A percentile compares a stretch with the other conserved stretches of the same genome.
Evolutionary conservation across 2,113 vertebrate genomes (phyloP).

Genomic region (Campylomormyrus numenius): DNA sequence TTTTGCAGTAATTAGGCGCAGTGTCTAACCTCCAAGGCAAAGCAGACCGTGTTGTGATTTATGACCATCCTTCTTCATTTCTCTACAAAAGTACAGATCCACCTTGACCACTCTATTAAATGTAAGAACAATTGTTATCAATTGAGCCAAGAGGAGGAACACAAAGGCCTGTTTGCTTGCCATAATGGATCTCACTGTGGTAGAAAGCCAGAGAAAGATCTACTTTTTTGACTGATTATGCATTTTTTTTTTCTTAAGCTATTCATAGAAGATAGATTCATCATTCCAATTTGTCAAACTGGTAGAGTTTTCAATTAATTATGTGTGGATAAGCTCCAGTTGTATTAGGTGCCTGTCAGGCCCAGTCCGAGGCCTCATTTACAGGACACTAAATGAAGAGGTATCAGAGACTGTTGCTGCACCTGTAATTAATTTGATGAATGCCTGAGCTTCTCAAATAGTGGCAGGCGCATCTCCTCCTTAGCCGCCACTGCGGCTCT

Average conservation of each 20-base stretch:
- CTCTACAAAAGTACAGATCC: slow-evolving; percentile 64
- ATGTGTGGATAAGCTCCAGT: slow-evolving; percentile 65
- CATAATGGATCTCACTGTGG: slow-evolving; percentile 69
- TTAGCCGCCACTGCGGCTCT: slow-evolving; percentile 56
- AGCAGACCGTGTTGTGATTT: slow-evolving; percentile 46
- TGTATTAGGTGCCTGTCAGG: slow-evolving; percentile 72
- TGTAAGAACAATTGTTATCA: slow-evolving; percentile 70
- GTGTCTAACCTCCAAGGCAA: slow-evolving; percentile 31
- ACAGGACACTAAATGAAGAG: slow-evolving; percentile 77
- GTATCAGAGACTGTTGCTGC: slow-evolving; percentile 75
- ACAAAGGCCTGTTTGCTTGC: slow-evolving; percentile 64
- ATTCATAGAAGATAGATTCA: slow-evolving; percentile 90
- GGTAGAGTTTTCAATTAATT: slow-evolving; percentile 83
- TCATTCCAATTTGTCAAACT: slow-evolving; percentile 97
- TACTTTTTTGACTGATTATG: slow-evolving; percentile 92
- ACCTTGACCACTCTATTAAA: slow-evolving; percentile 69
- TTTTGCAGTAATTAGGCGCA: slow-evolving; percentile 19
- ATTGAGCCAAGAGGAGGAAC: slow-evolving; percentile 62
- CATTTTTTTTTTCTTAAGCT: slow-evolving; percentile 69
- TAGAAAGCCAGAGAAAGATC: slow-evolving; percentile 65
- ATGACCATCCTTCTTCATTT: slow-evolving; percentile 48
- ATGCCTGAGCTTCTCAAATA: slow-evolving; percentile 65
- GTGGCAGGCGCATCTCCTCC: slow-evolving; percentile 67
- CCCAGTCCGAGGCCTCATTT: slow-evolving; percentile 81
- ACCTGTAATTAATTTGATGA: slow-evolving; percentile 86